Evolutionary conservation across 2,797 vertebrate species (phyloP).

Genomic region (Spinus olivaceus): DNA sequence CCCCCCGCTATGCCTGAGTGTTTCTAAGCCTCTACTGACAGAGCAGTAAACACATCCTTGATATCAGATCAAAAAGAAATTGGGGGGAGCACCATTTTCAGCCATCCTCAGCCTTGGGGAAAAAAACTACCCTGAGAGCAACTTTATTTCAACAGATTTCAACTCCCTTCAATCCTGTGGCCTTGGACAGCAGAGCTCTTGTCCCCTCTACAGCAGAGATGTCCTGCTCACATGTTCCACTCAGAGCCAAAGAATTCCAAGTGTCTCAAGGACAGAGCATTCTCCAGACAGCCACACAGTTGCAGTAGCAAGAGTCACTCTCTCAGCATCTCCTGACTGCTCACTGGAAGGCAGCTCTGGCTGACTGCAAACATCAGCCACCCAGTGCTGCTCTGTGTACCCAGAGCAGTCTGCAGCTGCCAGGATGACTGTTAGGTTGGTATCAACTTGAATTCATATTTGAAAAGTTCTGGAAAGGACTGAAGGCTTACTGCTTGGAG

Average conservation of each 20-base stretch:
- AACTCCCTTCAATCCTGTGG: background rate
- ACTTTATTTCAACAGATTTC: background rate
- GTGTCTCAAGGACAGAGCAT: background rate
- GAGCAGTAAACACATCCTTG: background rate
- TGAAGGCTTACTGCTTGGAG: conserved; percentile 23
- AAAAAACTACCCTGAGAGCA: background rate
- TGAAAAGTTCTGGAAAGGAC: background rate
- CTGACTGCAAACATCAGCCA: background rate
- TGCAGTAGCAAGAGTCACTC: fast-evolving
- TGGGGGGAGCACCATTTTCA: background rate
- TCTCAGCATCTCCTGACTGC: background rate
- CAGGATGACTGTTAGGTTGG: background rate
- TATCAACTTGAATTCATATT: background rate
- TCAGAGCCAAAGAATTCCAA: background rate
- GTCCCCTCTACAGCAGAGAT: background rate
- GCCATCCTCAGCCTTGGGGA: background rate
- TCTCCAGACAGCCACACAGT: background rate
- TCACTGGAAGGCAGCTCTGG: background rate
- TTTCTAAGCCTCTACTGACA: background rate
- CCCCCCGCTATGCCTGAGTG: background rate
- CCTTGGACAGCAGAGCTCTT: background rate
- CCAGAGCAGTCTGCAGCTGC: background rate
- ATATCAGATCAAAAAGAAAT: background rate
- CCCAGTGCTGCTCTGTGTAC: background rate
- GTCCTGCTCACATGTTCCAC: background rate